These are phyloP conservation scores for Sorex araneus DNA, from an alignment of 2,113 vertebrate genomes.

Conservation along the genomic window DNA sequence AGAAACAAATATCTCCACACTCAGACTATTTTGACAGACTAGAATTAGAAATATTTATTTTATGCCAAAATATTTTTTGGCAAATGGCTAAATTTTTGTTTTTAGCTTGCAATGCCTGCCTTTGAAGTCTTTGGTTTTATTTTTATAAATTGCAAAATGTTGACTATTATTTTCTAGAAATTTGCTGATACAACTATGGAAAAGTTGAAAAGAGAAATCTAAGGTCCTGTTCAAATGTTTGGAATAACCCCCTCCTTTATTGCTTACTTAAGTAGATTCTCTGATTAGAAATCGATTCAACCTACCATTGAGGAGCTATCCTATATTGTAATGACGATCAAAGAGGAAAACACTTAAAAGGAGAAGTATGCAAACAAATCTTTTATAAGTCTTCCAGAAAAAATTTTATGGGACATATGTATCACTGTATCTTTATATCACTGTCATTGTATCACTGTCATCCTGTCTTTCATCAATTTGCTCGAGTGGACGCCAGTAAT, in stretches of 20 bases:
- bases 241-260: too few relatives aligned
- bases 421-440: too few relatives aligned
- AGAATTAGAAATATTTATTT: slow-evolving; percentile 51
- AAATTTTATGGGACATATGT: too few relatives aligned
- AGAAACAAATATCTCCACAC: not conserved
- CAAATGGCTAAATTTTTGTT: slow-evolving; percentile 14
- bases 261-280: not conserved
- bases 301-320: not conserved
- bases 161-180: slow-evolving; percentile 35
- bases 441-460: too few relatives aligned
- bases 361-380: not conserved
- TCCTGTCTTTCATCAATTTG: too few relatives aligned
- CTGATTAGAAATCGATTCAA: slow-evolving; percentile 53
- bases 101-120: slow-evolving; percentile 1
- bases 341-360: not conserved
- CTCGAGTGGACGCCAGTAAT: too few relatives aligned
- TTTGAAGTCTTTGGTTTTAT: not conserved
- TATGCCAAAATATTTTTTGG: not conserved
- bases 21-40: slow-evolving; percentile 7
- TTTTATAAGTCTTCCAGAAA: not conserved
- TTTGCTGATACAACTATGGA: slow-evolving; percentile 30
- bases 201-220: not conserved
- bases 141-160: not conserved
- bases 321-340: not conserved
- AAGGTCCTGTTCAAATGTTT: slow-evolving; percentile 28